These are phyloP conservation scores for Darevskia nairensis DNA, from an alignment of 2,797 vertebrate species.

Conservation along the genomic window DNA sequence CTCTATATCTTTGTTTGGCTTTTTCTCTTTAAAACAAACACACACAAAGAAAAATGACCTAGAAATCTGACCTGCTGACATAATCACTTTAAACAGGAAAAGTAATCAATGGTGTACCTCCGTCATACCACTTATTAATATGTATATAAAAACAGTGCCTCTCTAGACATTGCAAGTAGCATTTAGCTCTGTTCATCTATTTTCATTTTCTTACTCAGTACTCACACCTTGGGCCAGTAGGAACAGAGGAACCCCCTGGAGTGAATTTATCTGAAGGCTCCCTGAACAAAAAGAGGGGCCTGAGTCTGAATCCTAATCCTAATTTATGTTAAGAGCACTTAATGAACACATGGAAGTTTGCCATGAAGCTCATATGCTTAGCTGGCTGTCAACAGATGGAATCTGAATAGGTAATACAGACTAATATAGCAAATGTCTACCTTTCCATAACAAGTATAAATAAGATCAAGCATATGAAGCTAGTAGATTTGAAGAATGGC, in stretches of 20 bases:
- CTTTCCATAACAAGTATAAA: slow-evolving; percentile 33
- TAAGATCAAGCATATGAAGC: not conserved
- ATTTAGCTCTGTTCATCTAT: not conserved
- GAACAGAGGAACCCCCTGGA: not conserved
- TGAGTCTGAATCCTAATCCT: slow-evolving; percentile 16
- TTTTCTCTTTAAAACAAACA: not conserved
- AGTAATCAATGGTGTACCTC: not conserved
- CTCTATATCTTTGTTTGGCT: not conserved
- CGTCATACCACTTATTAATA: not conserved
- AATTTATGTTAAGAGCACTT: slow-evolving; percentile 19
- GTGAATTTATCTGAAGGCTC: not conserved
- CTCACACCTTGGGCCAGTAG: not conserved
- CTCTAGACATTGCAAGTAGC: not conserved
- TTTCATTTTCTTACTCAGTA: not conserved
- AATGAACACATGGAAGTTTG: slow-evolving; percentile 29
- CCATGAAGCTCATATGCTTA: slow-evolving; percentile 23
- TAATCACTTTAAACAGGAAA: slow-evolving; percentile 9
- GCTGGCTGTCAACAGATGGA: slow-evolving; percentile 27
- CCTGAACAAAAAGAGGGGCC: not conserved
- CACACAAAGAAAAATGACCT: not conserved
- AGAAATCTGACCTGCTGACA: not conserved
- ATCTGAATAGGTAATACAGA: slow-evolving; percentile 33
- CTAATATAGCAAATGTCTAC: slow-evolving; percentile 30
- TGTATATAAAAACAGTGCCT: not conserved
- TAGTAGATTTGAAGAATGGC: slow-evolving; percentile 7